Conservation (phyloP, 2,888 invertebrate species). For the Xylophagus ater region DNA sequence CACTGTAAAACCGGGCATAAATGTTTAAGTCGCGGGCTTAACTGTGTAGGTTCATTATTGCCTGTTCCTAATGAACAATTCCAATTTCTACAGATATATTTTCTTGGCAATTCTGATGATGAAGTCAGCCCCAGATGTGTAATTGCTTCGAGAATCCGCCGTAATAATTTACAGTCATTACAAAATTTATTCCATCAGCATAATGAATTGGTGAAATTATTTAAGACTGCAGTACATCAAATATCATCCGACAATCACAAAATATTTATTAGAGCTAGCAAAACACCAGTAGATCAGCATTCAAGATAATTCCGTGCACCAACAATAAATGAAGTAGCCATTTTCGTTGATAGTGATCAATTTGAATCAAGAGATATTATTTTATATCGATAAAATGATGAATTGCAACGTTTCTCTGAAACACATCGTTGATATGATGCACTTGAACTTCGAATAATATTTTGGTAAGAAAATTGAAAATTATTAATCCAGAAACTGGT, state of each 20-base stretch:
- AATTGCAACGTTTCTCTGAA: slow-evolving; percentile 21
- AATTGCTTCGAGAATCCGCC: too few relatives aligned
- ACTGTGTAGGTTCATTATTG: too few relatives aligned
- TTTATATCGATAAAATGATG: slow-evolving; percentile 21
- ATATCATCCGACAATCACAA: slow-evolving; percentile 21
- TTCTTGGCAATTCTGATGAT: too few relatives aligned
- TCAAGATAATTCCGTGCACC: slow-evolving; percentile 23
- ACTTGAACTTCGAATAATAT: slow-evolving; percentile 29
- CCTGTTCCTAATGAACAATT: too few relatives aligned
- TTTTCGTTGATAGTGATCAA: slow-evolving; percentile 23
- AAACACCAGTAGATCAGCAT: slow-evolving; percentile 23
- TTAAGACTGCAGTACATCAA: slow-evolving; percentile 21
- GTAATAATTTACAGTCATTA: too few relatives aligned
- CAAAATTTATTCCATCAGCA: slow-evolving; percentile 11
- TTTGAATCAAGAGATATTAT: too few relatives aligned
- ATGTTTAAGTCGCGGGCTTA: too few relatives aligned
- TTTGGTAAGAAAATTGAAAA: too few relatives aligned
- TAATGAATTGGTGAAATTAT: slow-evolving; percentile 14
- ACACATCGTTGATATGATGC: slow-evolving; percentile 27
- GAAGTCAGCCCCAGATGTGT: too few relatives aligned
- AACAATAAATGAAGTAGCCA: slow-evolving; percentile 22
- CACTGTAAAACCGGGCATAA: too few relatives aligned
- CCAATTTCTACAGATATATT: too few relatives aligned
- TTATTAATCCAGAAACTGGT: too few relatives aligned
- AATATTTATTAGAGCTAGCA: slow-evolving; percentile 24